Evolutionary conservation across 2,113 vertebrate genomes (phyloP), one percentile per base, ranked within the genome.

Genomic region (Psilopsiagon aymara): DNA sequence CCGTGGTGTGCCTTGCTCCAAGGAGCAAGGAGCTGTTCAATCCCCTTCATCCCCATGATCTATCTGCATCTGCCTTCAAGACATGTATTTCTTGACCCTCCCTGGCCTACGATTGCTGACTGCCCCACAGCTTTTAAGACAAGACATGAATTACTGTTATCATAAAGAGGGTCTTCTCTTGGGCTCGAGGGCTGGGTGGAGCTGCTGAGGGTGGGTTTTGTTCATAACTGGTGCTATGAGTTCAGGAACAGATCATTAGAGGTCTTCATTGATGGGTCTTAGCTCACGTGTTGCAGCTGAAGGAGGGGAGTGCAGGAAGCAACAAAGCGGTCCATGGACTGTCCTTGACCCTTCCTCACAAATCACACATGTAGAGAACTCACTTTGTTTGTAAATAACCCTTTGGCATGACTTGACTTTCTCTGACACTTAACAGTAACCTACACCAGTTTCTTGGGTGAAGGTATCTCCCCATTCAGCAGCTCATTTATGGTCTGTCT

Each of bases 31-130:
- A 0, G 14, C 47, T 53, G 28, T 75, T 64, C 64, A 74, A 75
- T 31, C 12, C 16, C 15, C 9, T 33, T 91, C 28, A 52, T 8
- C 13, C 9, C 28, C 13, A 0, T 12, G 47, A 29, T 27, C 9
- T 67, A n/a, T 69, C 73, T 81, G 62, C 51, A 90, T 51, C 46
- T 83, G 33, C 55, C 31, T 70, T 64, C 5, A 1, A n/a, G 24
- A 62, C 16, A 33, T 0, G 0, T 29, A 35, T 27, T 93, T 63
- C 82, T 82, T 66, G 24, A 76, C 24, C 3, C 2, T 64, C 21
- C 28, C 29, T 57, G 31, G 62, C 10, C 18, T 44, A 13, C 73
- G 37, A 57, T 37, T 79, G 35, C 24, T 0, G 0, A 11, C 24
- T 64, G 29, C 33, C 17, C 35, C n/a, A 33, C 18, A n/a, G 52